Evolutionary conservation across 2,888 invertebrate genomes (phyloP).

Genomic region (Microctonus aethiopoides): DNA sequence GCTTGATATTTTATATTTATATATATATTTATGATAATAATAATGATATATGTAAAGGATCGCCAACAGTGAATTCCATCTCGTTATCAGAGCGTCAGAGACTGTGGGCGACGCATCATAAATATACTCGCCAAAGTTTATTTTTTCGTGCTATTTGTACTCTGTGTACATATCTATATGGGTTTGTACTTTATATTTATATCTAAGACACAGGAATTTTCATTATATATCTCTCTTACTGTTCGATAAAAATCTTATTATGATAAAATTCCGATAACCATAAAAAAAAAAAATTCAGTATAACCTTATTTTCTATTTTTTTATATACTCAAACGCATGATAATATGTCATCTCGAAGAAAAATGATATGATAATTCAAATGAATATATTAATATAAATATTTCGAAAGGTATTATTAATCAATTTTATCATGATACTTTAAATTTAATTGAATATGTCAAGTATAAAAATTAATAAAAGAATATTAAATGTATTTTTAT

Average conservation of each 20-base stretch:
- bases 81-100: background rate
- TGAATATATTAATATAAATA: too few species aligned
- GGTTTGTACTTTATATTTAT: background rate
- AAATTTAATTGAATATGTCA: too few species aligned
- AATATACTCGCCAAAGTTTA: background rate
- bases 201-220: background rate
- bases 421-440: too few species aligned
- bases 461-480: too few species aligned
- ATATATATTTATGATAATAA: too few species aligned
- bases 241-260: background rate
- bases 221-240: background rate
- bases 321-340: background rate
- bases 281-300: background rate
- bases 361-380: too few species aligned
- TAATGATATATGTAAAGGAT: too few species aligned
- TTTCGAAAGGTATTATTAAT: too few species aligned
- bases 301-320: background rate
- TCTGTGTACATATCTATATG: background rate
- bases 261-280: background rate
- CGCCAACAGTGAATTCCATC: background rate
- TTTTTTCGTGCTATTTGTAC: background rate
- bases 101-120: background rate
- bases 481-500: background rate
- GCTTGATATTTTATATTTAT: too few species aligned
- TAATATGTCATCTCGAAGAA: too few species aligned